Conservation (phyloP, 2,888 invertebrate species). For the Rotaria magnacalcarata region DNA sequence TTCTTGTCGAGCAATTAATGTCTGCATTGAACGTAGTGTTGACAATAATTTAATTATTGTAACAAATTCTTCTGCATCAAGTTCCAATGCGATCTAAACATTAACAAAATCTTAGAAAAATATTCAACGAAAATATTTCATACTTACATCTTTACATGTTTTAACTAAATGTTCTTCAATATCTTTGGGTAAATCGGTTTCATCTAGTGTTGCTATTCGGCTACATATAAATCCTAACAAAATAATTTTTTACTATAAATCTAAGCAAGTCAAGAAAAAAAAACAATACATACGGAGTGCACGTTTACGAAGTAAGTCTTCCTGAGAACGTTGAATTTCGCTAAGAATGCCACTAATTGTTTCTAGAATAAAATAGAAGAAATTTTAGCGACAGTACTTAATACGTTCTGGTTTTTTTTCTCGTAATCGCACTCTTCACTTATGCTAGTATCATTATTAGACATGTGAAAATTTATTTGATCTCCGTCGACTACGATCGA, state of each 20-base stretch:
- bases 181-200: conserved; percentile 6
- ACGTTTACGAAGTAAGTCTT: conserved; percentile 22
- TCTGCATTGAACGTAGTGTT: conserved; percentile 74
- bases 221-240: neutral
- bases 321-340: conserved; percentile 26
- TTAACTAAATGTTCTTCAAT: conserved; percentile 13
- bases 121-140: neutral
- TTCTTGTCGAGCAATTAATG: conserved; percentile 78
- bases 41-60: conserved; percentile 78
- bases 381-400: no score
- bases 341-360: neutral
- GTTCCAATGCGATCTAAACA: conserved; percentile 64
- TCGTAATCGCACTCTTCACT: no score
- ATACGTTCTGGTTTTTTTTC: no score
- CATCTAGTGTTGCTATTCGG: conserved; percentile 19
- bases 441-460: no score
- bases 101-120: neutral
- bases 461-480: no score
- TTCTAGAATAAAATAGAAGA: neutral
- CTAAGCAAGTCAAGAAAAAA: neutral
- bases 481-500: no score
- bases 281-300: neutral
- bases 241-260: no score
- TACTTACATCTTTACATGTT: conserved; percentile 20
- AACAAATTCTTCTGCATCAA: conserved; percentile 84